Evolutionary conservation across 2,888 invertebrate species (phyloP), one percentile per base, ranked within the genome.

Genomic region (Agrochola circellaris): DNA sequence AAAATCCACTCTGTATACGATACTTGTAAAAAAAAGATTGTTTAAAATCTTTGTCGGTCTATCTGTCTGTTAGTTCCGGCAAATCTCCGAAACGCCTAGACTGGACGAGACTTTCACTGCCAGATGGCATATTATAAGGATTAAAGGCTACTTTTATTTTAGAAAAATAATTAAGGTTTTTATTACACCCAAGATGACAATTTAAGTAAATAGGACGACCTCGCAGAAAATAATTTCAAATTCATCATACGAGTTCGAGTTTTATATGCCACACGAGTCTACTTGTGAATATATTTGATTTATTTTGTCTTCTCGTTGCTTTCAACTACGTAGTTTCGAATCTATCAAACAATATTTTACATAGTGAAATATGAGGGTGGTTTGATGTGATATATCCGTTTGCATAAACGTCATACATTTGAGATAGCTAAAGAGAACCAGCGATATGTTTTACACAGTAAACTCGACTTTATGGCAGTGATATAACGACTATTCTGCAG

Each of bases 231-330:
- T 45, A 45, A 45, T 45, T 2, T 45, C 48, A 48, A 48, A 48
- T 56, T n/a, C 56, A 56, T n/a, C 56, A 56, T n/a, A 56, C n/a
- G 2, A 72, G 7, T 38, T 69, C 30, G 11, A 48, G 58, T 51
- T 69, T 65, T 23, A 45, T 54, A 68, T 17, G 61, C 48, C 56
- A 42, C n/a, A 23, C 9, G 38, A 42, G 15, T 62, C 8, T 62
- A 62, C 51, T 26, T n/a, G 51, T 9, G 30, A 61, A 61, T 61
- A 54, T n/a, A 34, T 69, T 34, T 58, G 30, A 54, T 61, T 70
- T 51, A 60, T 58, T 61, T 61, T 30, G 38, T 30, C 20, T 51
- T 60, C 13, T 61, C n/a, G 48, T 58, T 30, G 4, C 34, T 74
- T 17, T 30, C n/a, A 15, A 45, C 30, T 48, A 48, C 17, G 1